A percentile compares a stretch with the other conserved stretches of the same genome.
These are phyloP conservation scores for Celastrina argiolus DNA, from an alignment of 2,888 invertebrate species.

Conservation along the genomic window DNA sequence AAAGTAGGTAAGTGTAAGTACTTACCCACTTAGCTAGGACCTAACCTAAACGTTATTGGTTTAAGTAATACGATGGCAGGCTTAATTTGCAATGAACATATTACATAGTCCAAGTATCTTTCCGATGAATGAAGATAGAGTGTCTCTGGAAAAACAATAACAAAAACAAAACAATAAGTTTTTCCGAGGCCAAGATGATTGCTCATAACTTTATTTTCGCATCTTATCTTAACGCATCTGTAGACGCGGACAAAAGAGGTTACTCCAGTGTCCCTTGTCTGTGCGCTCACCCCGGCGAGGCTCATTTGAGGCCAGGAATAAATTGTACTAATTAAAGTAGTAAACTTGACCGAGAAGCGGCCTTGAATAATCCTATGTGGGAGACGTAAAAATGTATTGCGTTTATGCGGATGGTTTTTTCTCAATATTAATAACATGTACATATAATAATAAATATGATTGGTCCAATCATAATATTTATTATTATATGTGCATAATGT, in stretches of 20 bases:
- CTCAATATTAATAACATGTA: too few species aligned
- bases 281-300: not conserved
- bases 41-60: too few species aligned
- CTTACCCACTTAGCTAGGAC: too few species aligned
- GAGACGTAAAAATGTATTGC: not conserved
- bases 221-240: slow-evolving; percentile 14
- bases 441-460: too few species aligned
- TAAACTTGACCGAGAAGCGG: not conserved
- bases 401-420: too few species aligned
- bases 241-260: not conserved
- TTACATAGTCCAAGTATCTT: too few species aligned
- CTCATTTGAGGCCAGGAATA: slow-evolving; percentile 3
- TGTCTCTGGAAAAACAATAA: not conserved
- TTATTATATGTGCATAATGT: too few species aligned
- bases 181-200: slow-evolving; percentile 4
- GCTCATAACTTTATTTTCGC: not conserved
- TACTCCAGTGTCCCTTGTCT: not conserved
- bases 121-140: too few species aligned
- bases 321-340: not conserved
- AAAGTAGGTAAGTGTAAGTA: too few species aligned
- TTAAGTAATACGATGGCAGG: too few species aligned
- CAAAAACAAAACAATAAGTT: slow-evolving; percentile 13
- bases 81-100: too few species aligned
- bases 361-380: not conserved
- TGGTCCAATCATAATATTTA: too few species aligned